phyloP scores from a whole-genome alignment of 1,140 invertebrate genomes.

The Pomacea maculata region DNA sequence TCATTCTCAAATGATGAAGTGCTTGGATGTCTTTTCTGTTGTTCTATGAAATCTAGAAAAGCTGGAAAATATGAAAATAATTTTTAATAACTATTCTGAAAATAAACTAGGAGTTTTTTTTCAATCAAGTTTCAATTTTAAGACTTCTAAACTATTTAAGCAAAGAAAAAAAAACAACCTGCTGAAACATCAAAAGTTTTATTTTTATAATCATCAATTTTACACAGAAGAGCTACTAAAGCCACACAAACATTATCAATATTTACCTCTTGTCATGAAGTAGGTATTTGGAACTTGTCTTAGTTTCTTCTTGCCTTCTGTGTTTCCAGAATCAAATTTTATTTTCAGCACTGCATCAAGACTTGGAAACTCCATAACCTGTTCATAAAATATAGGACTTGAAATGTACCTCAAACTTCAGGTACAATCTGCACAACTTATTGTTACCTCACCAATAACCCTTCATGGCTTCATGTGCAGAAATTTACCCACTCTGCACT shows the following conservation, averaged over 20 bases:
- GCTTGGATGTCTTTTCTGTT: slow-evolving; percentile 74
- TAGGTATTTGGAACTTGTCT: slow-evolving; percentile 66
- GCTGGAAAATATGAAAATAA: slow-evolving; percentile 67
- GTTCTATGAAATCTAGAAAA: slow-evolving; percentile 79
- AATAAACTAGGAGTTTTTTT: too few species aligned
- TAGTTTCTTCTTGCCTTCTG: slow-evolving; percentile 63
- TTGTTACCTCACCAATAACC: too few species aligned
- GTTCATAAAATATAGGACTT: slow-evolving; percentile 20
- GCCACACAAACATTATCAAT: neutral
- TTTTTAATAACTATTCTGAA: too few species aligned
- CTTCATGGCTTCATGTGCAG: too few species aligned
- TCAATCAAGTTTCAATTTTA: too few species aligned
- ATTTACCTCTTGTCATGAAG: slow-evolving; percentile 64
- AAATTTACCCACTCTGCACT: too few species aligned
- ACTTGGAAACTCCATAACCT: slow-evolving; percentile 71
- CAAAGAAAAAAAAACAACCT: too few species aligned
- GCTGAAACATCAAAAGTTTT: too few species aligned
- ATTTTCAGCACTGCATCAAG: slow-evolving; percentile 77
- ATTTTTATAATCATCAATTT: neutral
- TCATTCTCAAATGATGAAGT: slow-evolving; percentile 73
- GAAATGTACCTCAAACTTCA: neutral
- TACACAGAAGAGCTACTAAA: neutral
- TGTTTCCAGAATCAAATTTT: slow-evolving; percentile 69
- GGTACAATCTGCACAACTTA: neutral
- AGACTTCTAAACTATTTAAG: too few species aligned